Evolutionary conservation across 2,797 vertebrate species (phyloP), one percentile per base, ranked within the genome.

Genomic region (Pseudomugil gertrudae): DNA sequence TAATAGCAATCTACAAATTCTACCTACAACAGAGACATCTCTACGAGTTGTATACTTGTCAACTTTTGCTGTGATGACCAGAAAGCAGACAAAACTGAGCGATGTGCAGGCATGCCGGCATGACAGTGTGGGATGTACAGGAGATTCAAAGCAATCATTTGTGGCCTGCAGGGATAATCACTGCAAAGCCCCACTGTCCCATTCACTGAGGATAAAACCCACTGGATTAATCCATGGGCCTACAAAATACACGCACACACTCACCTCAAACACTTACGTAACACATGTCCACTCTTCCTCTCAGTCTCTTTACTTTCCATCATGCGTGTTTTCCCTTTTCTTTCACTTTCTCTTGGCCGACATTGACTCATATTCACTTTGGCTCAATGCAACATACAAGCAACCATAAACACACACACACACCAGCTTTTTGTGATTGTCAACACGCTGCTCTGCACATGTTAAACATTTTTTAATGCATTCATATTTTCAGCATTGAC

Each of bases 91-190:
- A 15, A 52, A 55, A 60, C 10, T 2, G 48, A 47, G 14, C 5
- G 24, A 43, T 36, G 63, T 32, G 57, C 57, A 1, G 64, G 24
- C 24, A 7, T 65, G 48, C 24, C 55, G 69, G 76, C 69, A 74
- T 36, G 63, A 61, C 27, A 64, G 73, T 69, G 82, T 63, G 76
- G 74, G 70, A 87, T 48, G 33, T 80, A 81, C 79, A 79, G 79
- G 84, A 85, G 83, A 89, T 85, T 90, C 87, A 84, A 91, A 92
- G 90, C 91, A 93, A 93, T 93, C 90, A 93, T 93, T 88, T 90
- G 90, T 82, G 85, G 90, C 85, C 87, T 89, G 85, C 83, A 85
- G 87, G 87, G 92, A 94, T 94, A 94, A 94, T 87, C 81, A 85
- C 77, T 69, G 89, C 84, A 93, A 94, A 93, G 90, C 90, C 80